These are phyloP conservation scores for Thera britannica DNA, from an alignment of 2,888 invertebrate genomes.

Conservation along the genomic window DNA sequence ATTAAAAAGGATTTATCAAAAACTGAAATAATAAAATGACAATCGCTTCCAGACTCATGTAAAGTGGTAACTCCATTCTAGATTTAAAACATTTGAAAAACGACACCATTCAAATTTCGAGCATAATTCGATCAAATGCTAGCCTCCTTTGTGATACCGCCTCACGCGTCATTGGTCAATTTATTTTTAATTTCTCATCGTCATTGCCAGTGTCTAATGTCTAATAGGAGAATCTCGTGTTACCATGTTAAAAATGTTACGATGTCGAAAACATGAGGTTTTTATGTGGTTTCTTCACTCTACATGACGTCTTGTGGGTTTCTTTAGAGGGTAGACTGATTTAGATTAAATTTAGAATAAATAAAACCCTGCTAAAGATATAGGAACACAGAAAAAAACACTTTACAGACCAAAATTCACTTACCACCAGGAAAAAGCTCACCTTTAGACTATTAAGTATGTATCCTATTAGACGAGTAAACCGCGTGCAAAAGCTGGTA, in stretches of 20 bases:
- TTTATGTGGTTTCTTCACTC: slow-evolving; percentile 18
- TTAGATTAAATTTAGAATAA: background rate
- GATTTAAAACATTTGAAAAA: slow-evolving; percentile 4
- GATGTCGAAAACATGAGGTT: slow-evolving; percentile 33
- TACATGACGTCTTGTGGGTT: background rate
- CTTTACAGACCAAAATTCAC: too few relatives aligned
- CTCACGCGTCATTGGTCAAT: slow-evolving; percentile 70
- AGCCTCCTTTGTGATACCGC: slow-evolving; percentile 62
- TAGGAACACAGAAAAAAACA: too few relatives aligned
- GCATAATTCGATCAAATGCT: slow-evolving; percentile 29
- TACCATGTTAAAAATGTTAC: slow-evolving; percentile 48
- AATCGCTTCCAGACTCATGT: background rate
- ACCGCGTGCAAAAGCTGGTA: too few relatives aligned
- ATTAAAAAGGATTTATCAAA: too few relatives aligned
- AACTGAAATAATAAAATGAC: too few relatives aligned
- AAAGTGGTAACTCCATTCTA: background rate
- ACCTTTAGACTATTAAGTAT: too few relatives aligned
- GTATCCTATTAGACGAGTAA: too few relatives aligned
- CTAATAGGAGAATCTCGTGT: slow-evolving; percentile 56
- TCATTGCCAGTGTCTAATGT: slow-evolving; percentile 51
- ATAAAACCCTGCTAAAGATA: too few relatives aligned
- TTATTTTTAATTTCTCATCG: slow-evolving; percentile 66
- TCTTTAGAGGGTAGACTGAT: background rate
- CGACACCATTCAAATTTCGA: slow-evolving; percentile 33
- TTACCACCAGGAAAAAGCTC: too few relatives aligned